Evolutionary conservation across 2,888 invertebrate genomes (phyloP), one percentile per base, ranked within the genome.

Genomic region (Nemapogon koenigi): DNA sequence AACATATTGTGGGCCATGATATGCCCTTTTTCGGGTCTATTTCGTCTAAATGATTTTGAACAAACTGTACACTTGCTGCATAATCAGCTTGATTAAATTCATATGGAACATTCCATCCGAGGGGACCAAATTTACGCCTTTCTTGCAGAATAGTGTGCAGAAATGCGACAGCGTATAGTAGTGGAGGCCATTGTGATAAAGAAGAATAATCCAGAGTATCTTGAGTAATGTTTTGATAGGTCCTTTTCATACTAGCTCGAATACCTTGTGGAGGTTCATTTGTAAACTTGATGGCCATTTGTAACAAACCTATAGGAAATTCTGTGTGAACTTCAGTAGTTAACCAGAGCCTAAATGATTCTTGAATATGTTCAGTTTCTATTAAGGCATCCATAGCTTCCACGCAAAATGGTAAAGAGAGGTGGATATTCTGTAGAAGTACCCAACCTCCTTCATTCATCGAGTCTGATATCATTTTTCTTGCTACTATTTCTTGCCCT

Each of bases 11-110:
- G 14, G 93, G 93, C 97, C 97, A 97, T 0, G 96, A 96, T 43
- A 97, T 93, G 15, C 96, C 96, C 76, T 94, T 94, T 59, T 96
- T 97, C 0, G 94, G 93, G 64, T 97, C 97, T 81, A 97, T 91
- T 60, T 97, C 97, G 59, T 97, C 97, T 41, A 97, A 76, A 70
- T 97, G 97, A 63, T 97, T 97, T 64, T 97, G 97, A 41, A 97
- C 84, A 61, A 97, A 97, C 64, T 96, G 96, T 1, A 97, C 91
- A 43, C 96, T 91, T 2, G 97, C 94, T 2, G 93, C 91, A 58
- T 96, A 96, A 64, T 97, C 97, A 0, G 97, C 92, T 73, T 97
- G 96, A 72, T 94, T 94, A 62, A 97, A 97, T 67, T 97, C 97
- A 54, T 97, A 97, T 0, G 96, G 94, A 46, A 97, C 83, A 60